Percentiles rank a stretch among this genome's conserved stretches.
phyloP scores from a whole-genome alignment of 2,888 invertebrate genomes.

The Megaustenia siamemsis region DNA sequence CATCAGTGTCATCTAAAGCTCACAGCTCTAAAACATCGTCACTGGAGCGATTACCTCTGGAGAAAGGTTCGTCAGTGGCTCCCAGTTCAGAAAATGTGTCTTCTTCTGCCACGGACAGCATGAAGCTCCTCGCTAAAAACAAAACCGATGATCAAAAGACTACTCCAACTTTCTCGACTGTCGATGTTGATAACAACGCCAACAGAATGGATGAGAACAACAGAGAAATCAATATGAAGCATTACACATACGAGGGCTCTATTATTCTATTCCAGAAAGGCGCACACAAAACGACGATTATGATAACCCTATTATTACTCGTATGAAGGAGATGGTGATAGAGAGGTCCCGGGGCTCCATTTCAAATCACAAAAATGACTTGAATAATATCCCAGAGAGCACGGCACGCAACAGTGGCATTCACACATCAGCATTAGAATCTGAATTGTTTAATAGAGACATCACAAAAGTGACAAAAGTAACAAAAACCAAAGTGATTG shows the following conservation, averaged over 20 bases:
- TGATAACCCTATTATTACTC: constrained; percentile 58
- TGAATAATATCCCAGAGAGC: background rate
- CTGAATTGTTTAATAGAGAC: background rate
- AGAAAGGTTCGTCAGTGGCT: background rate
- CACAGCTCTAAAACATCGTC: background rate
- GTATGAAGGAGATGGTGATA: constrained; percentile 60
- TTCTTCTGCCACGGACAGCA: constrained; percentile 60
- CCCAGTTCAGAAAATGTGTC: constrained; percentile 7
- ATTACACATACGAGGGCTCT: constrained; percentile 56
- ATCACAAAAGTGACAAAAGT: constrained; percentile 27
- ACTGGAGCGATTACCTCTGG: background rate
- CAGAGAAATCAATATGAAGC: background rate
- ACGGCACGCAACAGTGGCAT: background rate
- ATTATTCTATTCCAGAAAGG: constrained; percentile 53
- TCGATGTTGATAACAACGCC: constrained; percentile 3
- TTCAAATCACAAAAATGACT: background rate
- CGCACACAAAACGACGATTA: constrained; percentile 23
- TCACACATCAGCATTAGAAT: background rate
- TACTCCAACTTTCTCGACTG: constrained; percentile 12
- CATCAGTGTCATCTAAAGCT: background rate
- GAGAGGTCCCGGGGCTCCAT: constrained; percentile 49
- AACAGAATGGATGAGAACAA: background rate
- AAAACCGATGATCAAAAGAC: constrained; percentile 62
- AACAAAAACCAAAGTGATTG: constrained; percentile 39
- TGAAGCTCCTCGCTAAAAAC: constrained; percentile 61